A percentile compares a stretch with the other conserved stretches of the same genome.
Conservation (phyloP, 2,888 invertebrate genomes). For the Eupeodes latifasciatus region DNA sequence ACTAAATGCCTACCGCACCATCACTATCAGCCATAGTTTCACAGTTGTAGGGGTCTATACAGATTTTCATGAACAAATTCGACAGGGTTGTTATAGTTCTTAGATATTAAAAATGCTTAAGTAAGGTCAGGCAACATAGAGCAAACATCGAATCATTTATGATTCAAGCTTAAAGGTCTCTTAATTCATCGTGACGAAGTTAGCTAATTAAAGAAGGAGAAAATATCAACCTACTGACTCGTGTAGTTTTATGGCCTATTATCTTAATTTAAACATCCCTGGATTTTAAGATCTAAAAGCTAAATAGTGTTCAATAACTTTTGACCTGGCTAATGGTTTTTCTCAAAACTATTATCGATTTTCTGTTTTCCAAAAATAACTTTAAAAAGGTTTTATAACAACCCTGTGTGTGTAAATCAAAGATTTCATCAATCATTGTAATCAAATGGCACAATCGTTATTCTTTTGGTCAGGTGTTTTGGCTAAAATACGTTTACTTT, state of each 20-base stretch:
- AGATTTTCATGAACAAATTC: neutral
- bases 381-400: neutral
- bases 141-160: no score
- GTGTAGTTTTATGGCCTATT: neutral
- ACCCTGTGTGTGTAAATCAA: conserved; percentile 36
- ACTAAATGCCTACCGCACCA: conserved; percentile 47
- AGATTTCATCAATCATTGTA: conserved; percentile 70
- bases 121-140: no score
- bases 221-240: no score
- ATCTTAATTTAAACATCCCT: neutral
- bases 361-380: neutral
- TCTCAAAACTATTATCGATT: no score
- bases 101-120: no score
- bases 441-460: conserved; percentile 56
- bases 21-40: neutral
- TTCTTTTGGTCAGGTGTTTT: conserved; percentile 65
- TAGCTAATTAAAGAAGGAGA: no score
- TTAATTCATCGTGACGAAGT: no score
- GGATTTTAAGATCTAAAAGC: neutral
- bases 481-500: neutral
- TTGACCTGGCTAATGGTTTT: no score
- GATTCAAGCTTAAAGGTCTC: no score
- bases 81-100: conserved; percentile 19
- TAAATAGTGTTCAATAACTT: no score
- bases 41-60: neutral